Evolutionary conservation across 2,888 invertebrate species (phyloP).

Genomic region (Cantharis lateralis): DNA sequence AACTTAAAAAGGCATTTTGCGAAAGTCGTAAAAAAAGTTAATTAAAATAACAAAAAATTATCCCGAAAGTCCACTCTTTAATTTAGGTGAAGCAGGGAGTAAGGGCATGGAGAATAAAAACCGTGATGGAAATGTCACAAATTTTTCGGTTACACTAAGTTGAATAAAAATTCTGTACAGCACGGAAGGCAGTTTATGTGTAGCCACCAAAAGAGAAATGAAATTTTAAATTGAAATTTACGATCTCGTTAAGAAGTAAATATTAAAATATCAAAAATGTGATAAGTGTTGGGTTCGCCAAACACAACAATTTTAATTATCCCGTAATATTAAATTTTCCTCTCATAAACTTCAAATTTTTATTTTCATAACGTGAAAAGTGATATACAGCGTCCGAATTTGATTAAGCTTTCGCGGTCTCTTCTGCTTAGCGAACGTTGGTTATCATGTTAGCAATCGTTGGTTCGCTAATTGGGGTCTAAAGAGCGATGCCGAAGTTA

Average conservation of each 20-base stretch:
- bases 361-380: neutral
- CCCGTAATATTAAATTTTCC: neutral
- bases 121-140: neutral
- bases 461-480: neutral
- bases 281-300: neutral
- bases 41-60: neutral
- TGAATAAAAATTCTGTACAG: neutral
- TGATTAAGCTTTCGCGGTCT: neutral
- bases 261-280: neutral
- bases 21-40: neutral
- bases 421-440: neutral
- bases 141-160: neutral
- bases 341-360: neutral
- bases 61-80: neutral
- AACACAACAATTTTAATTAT: neutral
- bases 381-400: neutral
- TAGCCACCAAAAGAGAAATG: neutral
- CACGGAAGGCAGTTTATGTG: neutral
- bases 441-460: neutral
- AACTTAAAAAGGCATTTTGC: neutral
- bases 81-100: neutral
- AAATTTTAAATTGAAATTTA: neutral
- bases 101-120: neutral
- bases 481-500: too few relatives aligned
- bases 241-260: neutral